Base-by-base conservation (phyloP, 2,113 vertebrate species). In the Conger conger region DNA sequence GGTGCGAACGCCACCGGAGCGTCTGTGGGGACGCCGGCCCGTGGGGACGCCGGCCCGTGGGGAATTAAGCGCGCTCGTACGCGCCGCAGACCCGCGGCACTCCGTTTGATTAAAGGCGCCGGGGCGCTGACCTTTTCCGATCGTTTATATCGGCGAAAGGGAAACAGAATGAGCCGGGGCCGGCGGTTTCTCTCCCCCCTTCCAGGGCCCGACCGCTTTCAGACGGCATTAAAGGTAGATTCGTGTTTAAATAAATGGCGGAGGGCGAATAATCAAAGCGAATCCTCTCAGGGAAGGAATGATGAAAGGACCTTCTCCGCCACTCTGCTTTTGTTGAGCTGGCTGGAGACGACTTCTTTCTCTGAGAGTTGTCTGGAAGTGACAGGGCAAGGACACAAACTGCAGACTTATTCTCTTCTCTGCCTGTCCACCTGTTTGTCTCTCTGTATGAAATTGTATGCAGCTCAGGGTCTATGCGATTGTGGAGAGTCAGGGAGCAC, bases 401-500 rank as follows among this genome's bases (percentile, higher is more conserved):
- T 17, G 17, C 27, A 8, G 50, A 76, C 35, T 79, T n/a, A 35
- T 30, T 16, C 73, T 36, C 42, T 7, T 57, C 35, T 33, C 30
- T 57, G 54, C 15, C 79, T 80, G 54, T 79, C n/a, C 80, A 57
- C 76, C 77, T 88, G 36, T 82, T n/a, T 83, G 18, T 91, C 30
- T 92, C 91, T 94, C 94, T 85, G 6, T 82, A 15, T 36, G 16
- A 35, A 1, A 37, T 35, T 27, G 15, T 5, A 9, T 42, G 40
- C 40, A 42, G 40, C 40, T 42, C 11, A 15, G 45, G 11, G 7
- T 50, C 1, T 1, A 0, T 11, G 45, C 0, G 9, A 50, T 11
- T 7, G 7, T 1, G 45, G 6, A 13, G 45, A 13, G 4, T 6
- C 8, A 13, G 45, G 45, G 45, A 13, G 45, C 4, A 50, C 45